Conservation (phyloP, 2,113 vertebrate species). For the Todiramphus chloris region DNA sequence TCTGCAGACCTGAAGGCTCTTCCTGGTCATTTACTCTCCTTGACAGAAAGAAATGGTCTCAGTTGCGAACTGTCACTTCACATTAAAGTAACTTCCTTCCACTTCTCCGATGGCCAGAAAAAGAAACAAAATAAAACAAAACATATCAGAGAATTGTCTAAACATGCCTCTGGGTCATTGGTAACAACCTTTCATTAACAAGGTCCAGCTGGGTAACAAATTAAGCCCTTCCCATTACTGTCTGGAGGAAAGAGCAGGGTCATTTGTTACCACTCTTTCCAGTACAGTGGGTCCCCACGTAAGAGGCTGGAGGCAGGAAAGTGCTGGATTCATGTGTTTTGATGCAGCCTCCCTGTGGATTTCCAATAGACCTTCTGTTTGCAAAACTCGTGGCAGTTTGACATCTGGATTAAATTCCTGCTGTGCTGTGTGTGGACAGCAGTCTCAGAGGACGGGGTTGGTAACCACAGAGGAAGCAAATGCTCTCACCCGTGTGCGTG, state of each 20-base stretch:
- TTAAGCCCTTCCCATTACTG: background rate
- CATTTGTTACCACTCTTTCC: background rate
- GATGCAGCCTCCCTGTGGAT: background rate
- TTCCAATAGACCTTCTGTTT: background rate
- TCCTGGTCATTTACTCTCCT: background rate
- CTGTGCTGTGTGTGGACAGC: background rate
- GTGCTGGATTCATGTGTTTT: background rate
- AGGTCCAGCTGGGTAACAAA: background rate
- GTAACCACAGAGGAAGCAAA: background rate
- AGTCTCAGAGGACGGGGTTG: background rate
- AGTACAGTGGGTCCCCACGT: accelerated
- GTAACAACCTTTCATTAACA: background rate
- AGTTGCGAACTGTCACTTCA: slow-evolving; percentile 25
- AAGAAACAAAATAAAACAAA: background rate
- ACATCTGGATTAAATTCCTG: background rate
- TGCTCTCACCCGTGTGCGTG: accelerated
- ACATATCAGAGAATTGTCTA: background rate
- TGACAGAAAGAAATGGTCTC: background rate
- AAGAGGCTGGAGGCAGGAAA: background rate
- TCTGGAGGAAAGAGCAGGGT: background rate
- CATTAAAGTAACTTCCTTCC: background rate
- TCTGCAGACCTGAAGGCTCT: background rate
- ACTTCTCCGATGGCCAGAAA: background rate
- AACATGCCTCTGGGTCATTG: background rate
- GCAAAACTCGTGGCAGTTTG: background rate